A percentile compares a stretch with the other conserved stretches of the same genome.
Conservation (phyloP, 2,888 invertebrate genomes). For the Cryptus viduatorius region DNA sequence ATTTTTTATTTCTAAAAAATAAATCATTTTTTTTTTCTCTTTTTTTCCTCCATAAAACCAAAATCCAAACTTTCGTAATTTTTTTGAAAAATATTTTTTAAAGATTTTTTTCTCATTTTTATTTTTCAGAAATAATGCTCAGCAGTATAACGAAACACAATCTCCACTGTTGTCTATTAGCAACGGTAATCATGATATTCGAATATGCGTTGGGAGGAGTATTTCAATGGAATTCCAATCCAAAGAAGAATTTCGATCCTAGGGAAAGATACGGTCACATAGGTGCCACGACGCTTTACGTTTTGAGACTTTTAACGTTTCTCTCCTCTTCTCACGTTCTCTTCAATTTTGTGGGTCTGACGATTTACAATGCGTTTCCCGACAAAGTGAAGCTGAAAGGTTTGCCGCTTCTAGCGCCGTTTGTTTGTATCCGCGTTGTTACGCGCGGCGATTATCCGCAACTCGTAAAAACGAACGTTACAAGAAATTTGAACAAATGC, state of each 20-base stretch:
- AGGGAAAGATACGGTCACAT: constrained; percentile 93
- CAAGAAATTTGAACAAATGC: constrained; percentile 94
- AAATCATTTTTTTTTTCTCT: background rate
- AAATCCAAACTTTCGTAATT: background rate
- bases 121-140: constrained; percentile 83
- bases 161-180: constrained; percentile 91
- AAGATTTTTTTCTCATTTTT: constrained; percentile 3
- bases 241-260: constrained; percentile 89
- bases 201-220: constrained; percentile 86
- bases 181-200: constrained; percentile 91
- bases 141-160: constrained; percentile 92
- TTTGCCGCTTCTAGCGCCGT: constrained; percentile 96
- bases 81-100: background rate
- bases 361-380: constrained; percentile 97
- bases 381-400: constrained; percentile 95
- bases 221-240: constrained; percentile 82
- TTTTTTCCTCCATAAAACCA: too few relatives aligned
- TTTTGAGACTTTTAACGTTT: constrained; percentile 92
- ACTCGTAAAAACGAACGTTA: constrained; percentile 94
- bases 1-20: too few relatives aligned
- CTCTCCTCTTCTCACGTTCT: constrained; percentile 95
- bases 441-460: constrained; percentile 97
- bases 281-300: constrained; percentile 91
- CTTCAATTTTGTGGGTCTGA: constrained; percentile 94
- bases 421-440: constrained; percentile 97